Base-by-base conservation (phyloP, 2,113 vertebrate species). In the Willisornis vidua region DNA sequence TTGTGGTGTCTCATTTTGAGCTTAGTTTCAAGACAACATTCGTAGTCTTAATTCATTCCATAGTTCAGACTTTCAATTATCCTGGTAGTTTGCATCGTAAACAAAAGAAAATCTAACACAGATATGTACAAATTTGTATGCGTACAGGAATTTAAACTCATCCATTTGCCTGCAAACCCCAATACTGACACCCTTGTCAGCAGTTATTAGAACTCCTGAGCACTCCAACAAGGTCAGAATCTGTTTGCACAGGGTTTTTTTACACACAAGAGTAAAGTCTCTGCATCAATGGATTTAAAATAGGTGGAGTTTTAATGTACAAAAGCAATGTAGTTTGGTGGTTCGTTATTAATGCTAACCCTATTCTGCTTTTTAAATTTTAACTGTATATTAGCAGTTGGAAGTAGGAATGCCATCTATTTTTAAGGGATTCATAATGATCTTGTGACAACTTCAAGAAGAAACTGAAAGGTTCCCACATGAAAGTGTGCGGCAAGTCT, bases 1-100 rank as follows among this genome's bases (percentile, higher is more conserved):
- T 16, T 0, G 0, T 19, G 0, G 0, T 2, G 7, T 18, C 66
- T 66, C 51, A 43, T 33, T 15, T 74, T 54, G 3, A 66, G 61
- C 51, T 84, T 15, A 8, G 15, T 31, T 89, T 52, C 41, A 46
- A 52, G 35, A 61, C 49, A 43, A 51, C 35, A 12, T 37, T 23
- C 57, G 31, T 9, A 31, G 25, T 45, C 41, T 68, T 61, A 46
- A 43, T 63, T 84, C 6, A 77, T 73, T 78, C 51, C 24, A 29
- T 28, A 22, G 8, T 74, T 41, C 3, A 16, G 11, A 37, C 48
- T 88, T 76, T 74, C 46, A 68, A 70, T 39, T 66, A 39, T 41
- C 31, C 41, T 63, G 25, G 29, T 66, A 46, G n/a, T 23, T 88
- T 77, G 54, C 4, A 55, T 3, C 31, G 35, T 26, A 46, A 81